phyloP scores from a whole-genome alignment of 2,113 vertebrate species.

The Coreoperca whiteheadi region DNA sequence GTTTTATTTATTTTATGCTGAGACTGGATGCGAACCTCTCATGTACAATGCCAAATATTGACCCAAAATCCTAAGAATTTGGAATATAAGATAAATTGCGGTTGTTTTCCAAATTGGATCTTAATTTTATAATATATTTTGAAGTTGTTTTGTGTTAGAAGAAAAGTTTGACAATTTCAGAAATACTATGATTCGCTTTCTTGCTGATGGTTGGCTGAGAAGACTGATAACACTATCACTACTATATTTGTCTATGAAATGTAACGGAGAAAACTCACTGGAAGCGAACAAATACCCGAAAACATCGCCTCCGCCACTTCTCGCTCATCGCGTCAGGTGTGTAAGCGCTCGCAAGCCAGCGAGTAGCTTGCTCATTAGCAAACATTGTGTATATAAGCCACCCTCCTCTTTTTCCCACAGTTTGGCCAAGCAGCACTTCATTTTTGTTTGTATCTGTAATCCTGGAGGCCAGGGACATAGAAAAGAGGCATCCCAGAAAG shows the following conservation, averaged over 20 bases:
- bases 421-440: not conserved
- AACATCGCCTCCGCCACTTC: too few relatives aligned
- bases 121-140: not conserved
- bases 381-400: too few relatives aligned
- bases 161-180: conserved; percentile 6
- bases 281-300: not conserved
- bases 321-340: too few relatives aligned
- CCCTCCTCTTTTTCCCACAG: too few relatives aligned
- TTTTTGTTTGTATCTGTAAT: not conserved
- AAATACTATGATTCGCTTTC: not conserved
- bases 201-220: not conserved
- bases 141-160: not conserved
- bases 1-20: not conserved
- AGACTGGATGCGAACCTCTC: not conserved
- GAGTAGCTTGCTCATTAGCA: too few relatives aligned
- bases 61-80: not conserved
- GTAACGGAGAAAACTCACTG: not conserved
- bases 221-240: conserved; percentile 2
- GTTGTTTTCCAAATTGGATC: not conserved
- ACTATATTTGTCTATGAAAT: not conserved
- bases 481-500: not conserved
- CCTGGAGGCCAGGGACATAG: not conserved
- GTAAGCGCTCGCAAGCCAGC: too few relatives aligned
- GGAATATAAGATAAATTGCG: not conserved
- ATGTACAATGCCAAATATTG: not conserved